Conservation (phyloP, 2,888 invertebrate genomes). For the Neoitamus cyanurus region DNA sequence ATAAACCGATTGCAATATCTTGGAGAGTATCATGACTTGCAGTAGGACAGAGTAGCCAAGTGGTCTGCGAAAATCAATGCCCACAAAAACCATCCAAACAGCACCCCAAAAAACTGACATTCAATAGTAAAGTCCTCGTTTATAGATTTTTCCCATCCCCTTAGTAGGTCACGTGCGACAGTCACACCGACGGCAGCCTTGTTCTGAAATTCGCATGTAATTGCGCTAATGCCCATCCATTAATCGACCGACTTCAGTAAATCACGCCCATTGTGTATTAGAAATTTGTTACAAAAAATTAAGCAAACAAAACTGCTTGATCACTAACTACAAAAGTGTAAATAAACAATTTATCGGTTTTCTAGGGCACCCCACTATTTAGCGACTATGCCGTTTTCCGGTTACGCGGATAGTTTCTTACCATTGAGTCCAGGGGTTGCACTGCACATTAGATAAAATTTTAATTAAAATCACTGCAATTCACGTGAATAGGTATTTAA, state of each 20-base stretch:
- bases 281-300: neutral
- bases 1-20: no score
- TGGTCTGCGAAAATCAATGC: slow-evolving; percentile 24
- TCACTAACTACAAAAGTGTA: neutral
- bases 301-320: neutral
- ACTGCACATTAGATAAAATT: neutral
- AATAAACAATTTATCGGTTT: slow-evolving; percentile 15
- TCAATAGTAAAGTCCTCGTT: neutral
- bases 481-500: neutral
- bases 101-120: slow-evolving; percentile 10
- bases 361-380: neutral
- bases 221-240: neutral
- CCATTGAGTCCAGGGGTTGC: neutral
- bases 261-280: neutral
- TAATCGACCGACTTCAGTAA: neutral
- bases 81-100: slow-evolving; percentile 14
- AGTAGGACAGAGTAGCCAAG: neutral
- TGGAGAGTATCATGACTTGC: neutral
- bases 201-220: neutral
- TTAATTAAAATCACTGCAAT: neutral
- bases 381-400: neutral
- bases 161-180: slow-evolving; percentile 43
- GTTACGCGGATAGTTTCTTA: neutral
- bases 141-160: slow-evolving; percentile 41
- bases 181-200: slow-evolving; percentile 29